Conservation (phyloP, 2,888 invertebrate genomes). For the Drosophila anceps region DNA sequence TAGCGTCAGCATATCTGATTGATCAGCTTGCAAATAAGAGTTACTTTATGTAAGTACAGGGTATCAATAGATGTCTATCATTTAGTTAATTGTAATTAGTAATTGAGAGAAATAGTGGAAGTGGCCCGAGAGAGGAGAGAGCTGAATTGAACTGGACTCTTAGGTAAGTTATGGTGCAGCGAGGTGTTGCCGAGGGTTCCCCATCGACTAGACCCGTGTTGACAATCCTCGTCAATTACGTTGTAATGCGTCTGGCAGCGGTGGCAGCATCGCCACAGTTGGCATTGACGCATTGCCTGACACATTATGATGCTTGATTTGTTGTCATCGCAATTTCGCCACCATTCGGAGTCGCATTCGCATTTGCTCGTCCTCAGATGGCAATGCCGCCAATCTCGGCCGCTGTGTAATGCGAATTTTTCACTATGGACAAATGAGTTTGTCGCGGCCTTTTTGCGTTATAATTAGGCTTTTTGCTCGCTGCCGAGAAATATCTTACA, state of each 20-base stretch:
- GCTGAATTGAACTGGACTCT: neutral
- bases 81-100: constrained; percentile 59
- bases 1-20: no score
- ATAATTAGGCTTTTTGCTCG: constrained; percentile 59
- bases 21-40: neutral
- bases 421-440: constrained; percentile 82
- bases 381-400: constrained; percentile 52
- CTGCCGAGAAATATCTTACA: constrained; percentile 68
- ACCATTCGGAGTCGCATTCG: constrained; percentile 58
- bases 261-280: constrained; percentile 28
- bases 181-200: constrained; percentile 9
- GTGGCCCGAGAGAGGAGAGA: constrained; percentile 29
- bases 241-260: constrained; percentile 72
- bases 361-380: constrained; percentile 56
- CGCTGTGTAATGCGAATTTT: constrained; percentile 75
- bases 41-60: neutral
- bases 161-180: neutral
- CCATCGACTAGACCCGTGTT: constrained; percentile 60
- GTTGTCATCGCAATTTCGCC: constrained; percentile 80
- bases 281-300: constrained; percentile 81
- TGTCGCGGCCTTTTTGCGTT: constrained; percentile 74
- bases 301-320: constrained; percentile 81
- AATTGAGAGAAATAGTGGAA: constrained; percentile 69
- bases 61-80: constrained; percentile 16
- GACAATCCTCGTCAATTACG: constrained; percentile 84